A percentile compares a stretch with the other conserved stretches of the same genome.
Evolutionary conservation across 2,888 invertebrate species (phyloP).

Genomic region (Eristalis arbustorum): DNA sequence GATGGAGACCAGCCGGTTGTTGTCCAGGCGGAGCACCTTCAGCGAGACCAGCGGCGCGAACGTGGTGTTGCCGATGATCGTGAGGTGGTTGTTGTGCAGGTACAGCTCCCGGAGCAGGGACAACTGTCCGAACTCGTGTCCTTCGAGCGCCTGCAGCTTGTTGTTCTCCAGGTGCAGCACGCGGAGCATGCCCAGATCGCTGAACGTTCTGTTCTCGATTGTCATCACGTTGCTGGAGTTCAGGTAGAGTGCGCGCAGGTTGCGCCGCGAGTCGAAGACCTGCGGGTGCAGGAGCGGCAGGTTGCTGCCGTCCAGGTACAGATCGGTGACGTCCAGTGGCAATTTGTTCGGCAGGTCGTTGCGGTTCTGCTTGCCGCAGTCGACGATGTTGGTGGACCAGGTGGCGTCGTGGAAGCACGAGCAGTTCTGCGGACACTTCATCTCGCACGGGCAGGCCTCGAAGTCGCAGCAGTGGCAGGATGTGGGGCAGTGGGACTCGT

Average conservation of each 20-base stretch:
- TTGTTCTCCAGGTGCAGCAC: slow-evolving; percentile 93
- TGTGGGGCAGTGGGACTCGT: slow-evolving; percentile 96
- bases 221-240: slow-evolving; percentile 92
- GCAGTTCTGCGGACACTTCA: slow-evolving; percentile 96
- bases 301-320: slow-evolving; percentile 95
- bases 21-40: slow-evolving; percentile 90
- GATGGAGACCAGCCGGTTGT: slow-evolving; percentile 90
- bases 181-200: slow-evolving; percentile 89
- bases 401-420: slow-evolving; percentile 96
- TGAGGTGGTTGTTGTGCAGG: slow-evolving; percentile 91
- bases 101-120: slow-evolving; percentile 90
- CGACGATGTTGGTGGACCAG: slow-evolving; percentile 95
- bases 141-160: slow-evolving; percentile 88
- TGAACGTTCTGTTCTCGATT: slow-evolving; percentile 94
- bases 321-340: slow-evolving; percentile 96
- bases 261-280: slow-evolving; percentile 94
- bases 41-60: slow-evolving; percentile 89
- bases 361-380: slow-evolving; percentile 86
- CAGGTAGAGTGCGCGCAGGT: slow-evolving; percentile 91
- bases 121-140: slow-evolving; percentile 92
- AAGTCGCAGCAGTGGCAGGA: slow-evolving; percentile 98
- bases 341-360: slow-evolving; percentile 85
- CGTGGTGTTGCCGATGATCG: slow-evolving; percentile 89
- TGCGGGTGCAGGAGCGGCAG: slow-evolving; percentile 91
- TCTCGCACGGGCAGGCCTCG: slow-evolving; percentile 97